These are phyloP conservation scores for Amazona ochrocephala DNA, from an alignment of 2,797 vertebrate species.

Conservation along the genomic window DNA sequence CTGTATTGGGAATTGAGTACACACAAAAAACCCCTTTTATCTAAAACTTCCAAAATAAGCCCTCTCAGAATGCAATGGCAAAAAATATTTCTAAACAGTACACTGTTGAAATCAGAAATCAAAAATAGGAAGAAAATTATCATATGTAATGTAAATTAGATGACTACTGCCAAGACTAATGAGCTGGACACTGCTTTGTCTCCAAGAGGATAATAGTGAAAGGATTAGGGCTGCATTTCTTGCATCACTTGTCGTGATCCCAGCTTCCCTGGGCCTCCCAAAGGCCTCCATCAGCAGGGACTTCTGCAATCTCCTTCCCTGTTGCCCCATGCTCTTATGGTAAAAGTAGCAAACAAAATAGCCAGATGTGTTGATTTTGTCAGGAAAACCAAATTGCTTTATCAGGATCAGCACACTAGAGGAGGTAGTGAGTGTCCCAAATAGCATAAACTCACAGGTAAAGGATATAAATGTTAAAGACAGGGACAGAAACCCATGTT, in stretches of 20 bases:
- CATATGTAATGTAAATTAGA: neutral
- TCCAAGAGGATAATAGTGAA: neutral
- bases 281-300: neutral
- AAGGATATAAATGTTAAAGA: neutral
- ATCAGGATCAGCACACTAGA: neutral
- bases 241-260: neutral
- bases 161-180: neutral
- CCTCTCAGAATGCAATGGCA: neutral
- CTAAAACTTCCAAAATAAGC: neutral
- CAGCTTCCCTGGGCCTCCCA: neutral
- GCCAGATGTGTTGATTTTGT: neutral
- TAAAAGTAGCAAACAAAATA: neutral
- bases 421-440: neutral
- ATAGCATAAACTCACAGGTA: neutral
- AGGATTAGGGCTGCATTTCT: neutral
- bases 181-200: neutral
- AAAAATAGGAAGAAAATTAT: neutral
- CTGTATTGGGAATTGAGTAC: neutral
- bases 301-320: neutral
- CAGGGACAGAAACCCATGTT: neutral
- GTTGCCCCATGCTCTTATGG: neutral
- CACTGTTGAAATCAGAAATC: neutral
- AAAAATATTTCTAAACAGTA: neutral
- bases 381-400: neutral
- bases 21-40: neutral